Conservation (phyloP, 2,113 vertebrate species). For the Melanotaenia duboulayi region DNA sequence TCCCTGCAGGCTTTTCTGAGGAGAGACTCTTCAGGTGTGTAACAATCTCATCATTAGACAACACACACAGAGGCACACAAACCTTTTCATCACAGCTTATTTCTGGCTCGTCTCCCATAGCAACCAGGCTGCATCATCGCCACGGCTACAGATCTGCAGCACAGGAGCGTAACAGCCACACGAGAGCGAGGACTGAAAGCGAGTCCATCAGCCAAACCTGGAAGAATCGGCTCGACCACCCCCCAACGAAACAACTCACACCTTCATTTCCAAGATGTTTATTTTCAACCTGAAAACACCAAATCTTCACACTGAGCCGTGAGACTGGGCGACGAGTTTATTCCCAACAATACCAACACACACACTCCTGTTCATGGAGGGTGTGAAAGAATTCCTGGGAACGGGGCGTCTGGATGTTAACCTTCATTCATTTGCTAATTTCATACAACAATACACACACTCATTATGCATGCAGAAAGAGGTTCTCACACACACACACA, state of each 20-base stretch:
- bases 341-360: not conserved
- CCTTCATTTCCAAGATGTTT: no score
- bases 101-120: slow-evolving; percentile 45
- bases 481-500: slow-evolving; percentile 17
- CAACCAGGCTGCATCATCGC: slow-evolving; percentile 34
- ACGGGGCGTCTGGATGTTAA: slow-evolving; percentile 68
- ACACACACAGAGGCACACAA: not conserved
- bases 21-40: slow-evolving; percentile 12
- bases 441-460: slow-evolving; percentile 72
- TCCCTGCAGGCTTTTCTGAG: not conserved
- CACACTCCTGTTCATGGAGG: not conserved
- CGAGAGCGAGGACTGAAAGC: no score
- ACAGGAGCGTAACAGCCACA: no score
- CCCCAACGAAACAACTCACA: no score
- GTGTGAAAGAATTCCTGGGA: slow-evolving; percentile 69
- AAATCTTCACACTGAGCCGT: no score
- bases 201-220: no score
- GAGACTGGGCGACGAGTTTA: no score
- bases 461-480: slow-evolving; percentile 73
- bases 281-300: no score
- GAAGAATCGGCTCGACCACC: no score
- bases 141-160: no score
- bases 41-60: slow-evolving; percentile 18
- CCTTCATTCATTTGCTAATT: slow-evolving; percentile 80
- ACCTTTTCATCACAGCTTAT: slow-evolving; percentile 42